Evolutionary conservation across 2,888 invertebrate genomes (phyloP).

Genomic region (Carpatolechia fugitivella): DNA sequence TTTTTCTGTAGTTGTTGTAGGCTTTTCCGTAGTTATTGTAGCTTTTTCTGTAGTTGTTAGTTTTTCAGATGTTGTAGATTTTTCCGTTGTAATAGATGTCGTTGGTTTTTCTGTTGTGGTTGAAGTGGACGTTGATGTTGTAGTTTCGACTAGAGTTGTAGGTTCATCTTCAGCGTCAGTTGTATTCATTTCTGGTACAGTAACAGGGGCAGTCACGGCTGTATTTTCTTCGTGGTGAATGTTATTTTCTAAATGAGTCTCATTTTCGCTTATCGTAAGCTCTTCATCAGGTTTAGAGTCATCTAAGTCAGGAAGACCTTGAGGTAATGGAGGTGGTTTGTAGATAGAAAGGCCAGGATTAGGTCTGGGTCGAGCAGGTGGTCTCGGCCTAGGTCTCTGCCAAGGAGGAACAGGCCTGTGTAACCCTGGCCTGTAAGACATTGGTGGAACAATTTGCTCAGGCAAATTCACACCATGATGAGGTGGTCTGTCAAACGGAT

Average conservation of each 20-base stretch:
- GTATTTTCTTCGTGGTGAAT: constrained; percentile 51
- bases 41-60: constrained; percentile 31
- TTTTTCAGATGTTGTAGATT: constrained; percentile 35
- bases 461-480: constrained; percentile 85
- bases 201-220: constrained; percentile 27
- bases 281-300: constrained; percentile 49
- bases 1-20: constrained; percentile 28
- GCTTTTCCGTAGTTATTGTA: constrained; percentile 33
- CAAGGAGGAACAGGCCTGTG: constrained; percentile 82
- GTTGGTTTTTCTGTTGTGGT: constrained; percentile 33
- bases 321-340: constrained; percentile 77
- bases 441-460: constrained; percentile 85
- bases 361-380: constrained; percentile 67
- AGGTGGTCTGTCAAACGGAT: constrained; percentile 87
- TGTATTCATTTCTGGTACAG: constrained; percentile 38
- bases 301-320: constrained; percentile 52
- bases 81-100: constrained; percentile 32
- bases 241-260: constrained; percentile 60
- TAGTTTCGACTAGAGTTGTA: constrained; percentile 38
- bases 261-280: constrained; percentile 55
- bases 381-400: constrained; percentile 81
- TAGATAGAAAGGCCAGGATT: constrained; percentile 80
- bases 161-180: constrained; percentile 51
- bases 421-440: constrained; percentile 78
- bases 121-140: constrained; percentile 34